These are phyloP conservation scores for Perizoma affinitatum DNA, from an alignment of 2,888 invertebrate genomes.

Conservation along the genomic window DNA sequence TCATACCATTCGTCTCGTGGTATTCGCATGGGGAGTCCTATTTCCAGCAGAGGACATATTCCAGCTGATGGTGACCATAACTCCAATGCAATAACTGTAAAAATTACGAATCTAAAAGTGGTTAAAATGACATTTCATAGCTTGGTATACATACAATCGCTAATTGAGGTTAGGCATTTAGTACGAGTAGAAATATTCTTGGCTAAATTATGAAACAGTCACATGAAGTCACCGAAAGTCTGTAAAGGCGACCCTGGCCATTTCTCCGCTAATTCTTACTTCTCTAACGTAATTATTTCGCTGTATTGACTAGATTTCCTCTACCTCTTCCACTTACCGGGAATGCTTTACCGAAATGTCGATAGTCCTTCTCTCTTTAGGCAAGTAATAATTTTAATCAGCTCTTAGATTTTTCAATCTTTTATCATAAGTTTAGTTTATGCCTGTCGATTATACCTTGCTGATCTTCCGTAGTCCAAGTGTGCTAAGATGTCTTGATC, in stretches of 20 bases:
- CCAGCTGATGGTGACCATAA: too few relatives aligned
- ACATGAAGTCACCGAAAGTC: slow-evolving; percentile 1
- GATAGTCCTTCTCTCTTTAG: slow-evolving; percentile 32
- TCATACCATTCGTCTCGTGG: too few relatives aligned
- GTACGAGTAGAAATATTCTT: too few relatives aligned
- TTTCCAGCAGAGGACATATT: too few relatives aligned
- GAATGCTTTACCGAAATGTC: slow-evolving; percentile 31
- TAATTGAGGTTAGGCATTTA: too few relatives aligned
- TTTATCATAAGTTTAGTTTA: slow-evolving; percentile 12
- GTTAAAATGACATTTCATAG: too few relatives aligned
- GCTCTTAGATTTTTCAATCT: slow-evolving; percentile 10
- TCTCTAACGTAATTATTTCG: slow-evolving; percentile 19
- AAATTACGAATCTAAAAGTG: too few relatives aligned
- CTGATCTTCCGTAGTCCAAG: too few relatives aligned
- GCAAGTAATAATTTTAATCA: slow-evolving; percentile 27
- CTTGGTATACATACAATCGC: too few relatives aligned
- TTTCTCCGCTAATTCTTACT: slow-evolving; percentile 12
- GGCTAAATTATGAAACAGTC: background rate
- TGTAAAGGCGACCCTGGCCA: background rate
- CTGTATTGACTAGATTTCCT: slow-evolving; percentile 29
- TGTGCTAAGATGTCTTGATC: too few relatives aligned
- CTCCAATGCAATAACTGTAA: too few relatives aligned
- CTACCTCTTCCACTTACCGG: slow-evolving; percentile 31
- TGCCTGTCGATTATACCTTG: background rate
- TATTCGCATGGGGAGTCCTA: too few relatives aligned